Percentiles rank a stretch among this genome's conserved stretches.
Evolutionary conservation across 2,888 invertebrate genomes (phyloP).

Genomic region (Amphipoea oculea): DNA sequence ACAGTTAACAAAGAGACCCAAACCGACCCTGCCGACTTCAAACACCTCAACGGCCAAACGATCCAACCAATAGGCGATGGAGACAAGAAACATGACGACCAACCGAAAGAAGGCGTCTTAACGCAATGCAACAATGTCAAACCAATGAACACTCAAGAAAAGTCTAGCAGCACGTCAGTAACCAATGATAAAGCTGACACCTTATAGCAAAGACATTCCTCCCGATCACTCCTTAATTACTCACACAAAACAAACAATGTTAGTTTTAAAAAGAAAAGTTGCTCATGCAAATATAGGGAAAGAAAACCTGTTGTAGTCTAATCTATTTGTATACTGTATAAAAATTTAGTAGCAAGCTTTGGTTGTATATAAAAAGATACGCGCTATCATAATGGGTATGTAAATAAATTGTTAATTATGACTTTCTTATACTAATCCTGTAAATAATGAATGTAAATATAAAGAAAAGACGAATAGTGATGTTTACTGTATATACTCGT

Average conservation of each 20-base stretch:
- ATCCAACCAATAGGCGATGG: constrained; percentile 64
- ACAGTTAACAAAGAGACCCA: constrained; percentile 84
- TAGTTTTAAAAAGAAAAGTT: constrained; percentile 82
- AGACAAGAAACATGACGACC: constrained; percentile 67
- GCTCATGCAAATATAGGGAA: constrained; percentile 85
- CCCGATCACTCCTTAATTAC: constrained; percentile 81
- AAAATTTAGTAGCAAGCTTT: constrained; percentile 57
- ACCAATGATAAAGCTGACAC: constrained; percentile 77
- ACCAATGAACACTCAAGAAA: constrained; percentile 50
- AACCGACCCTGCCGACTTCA: constrained; percentile 82
- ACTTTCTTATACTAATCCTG: constrained; percentile 38
- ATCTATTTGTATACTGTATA: constrained; percentile 46
- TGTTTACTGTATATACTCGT: constrained; percentile 80
- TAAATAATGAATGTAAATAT: constrained; percentile 68
- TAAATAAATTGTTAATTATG: constrained; percentile 57
- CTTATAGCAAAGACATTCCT: constrained; percentile 87
- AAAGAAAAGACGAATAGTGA: constrained; percentile 84
- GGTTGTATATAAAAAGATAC: constrained; percentile 59
- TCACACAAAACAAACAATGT: constrained; percentile 74
- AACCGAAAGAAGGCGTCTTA: constrained; percentile 65
- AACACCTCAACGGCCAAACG: constrained; percentile 81
- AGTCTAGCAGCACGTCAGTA: constrained; percentile 57
- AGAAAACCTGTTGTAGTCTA: constrained; percentile 82
- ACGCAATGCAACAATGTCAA: constrained; percentile 71
- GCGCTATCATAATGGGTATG: constrained; percentile 52